Evolutionary conservation across 2,113 vertebrate genomes (phyloP).

Genomic region (Telmatochromis bifrenatus): DNA sequence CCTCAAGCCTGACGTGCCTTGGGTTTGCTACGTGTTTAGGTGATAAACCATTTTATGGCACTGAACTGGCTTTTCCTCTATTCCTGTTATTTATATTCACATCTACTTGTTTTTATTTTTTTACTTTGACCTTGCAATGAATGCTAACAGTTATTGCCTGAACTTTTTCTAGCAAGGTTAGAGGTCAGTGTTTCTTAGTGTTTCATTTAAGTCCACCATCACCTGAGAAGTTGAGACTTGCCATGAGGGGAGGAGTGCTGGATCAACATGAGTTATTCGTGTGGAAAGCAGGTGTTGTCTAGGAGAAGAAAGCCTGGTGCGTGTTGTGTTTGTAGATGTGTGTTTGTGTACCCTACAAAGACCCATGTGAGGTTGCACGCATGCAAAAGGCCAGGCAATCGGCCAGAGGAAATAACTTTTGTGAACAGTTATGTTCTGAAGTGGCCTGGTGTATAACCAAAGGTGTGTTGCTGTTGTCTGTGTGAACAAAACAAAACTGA

Average conservation of each 20-base stretch:
- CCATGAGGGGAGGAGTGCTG: neutral
- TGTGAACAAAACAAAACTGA: conserved; percentile 41
- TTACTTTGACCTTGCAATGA: neutral
- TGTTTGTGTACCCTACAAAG: conserved; percentile 8
- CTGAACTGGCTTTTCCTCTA: neutral
- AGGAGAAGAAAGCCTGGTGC: neutral
- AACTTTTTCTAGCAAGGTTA: neutral
- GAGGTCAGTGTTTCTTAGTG: conserved; percentile 9
- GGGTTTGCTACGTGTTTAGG: neutral
- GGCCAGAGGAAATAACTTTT: conserved; percentile 49
- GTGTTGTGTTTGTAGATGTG: neutral
- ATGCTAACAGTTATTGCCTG: neutral
- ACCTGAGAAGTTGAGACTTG: neutral
- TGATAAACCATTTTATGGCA: neutral
- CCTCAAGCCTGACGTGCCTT: neutral
- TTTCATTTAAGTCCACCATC: conserved; percentile 35
- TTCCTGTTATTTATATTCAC: neutral
- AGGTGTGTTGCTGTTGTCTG: conserved; percentile 41
- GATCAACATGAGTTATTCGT: conserved; percentile 2
- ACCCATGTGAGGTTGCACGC: neutral
- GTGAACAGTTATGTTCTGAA: conserved; percentile 42
- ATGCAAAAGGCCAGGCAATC: conserved; percentile 19
- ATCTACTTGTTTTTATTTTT: neutral
- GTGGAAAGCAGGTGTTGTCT: conserved; percentile 49
- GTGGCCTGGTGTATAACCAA: conserved; percentile 41